Evolutionary conservation across 2,113 vertebrate genomes (phyloP).

Genomic region (Conger conger): DNA sequence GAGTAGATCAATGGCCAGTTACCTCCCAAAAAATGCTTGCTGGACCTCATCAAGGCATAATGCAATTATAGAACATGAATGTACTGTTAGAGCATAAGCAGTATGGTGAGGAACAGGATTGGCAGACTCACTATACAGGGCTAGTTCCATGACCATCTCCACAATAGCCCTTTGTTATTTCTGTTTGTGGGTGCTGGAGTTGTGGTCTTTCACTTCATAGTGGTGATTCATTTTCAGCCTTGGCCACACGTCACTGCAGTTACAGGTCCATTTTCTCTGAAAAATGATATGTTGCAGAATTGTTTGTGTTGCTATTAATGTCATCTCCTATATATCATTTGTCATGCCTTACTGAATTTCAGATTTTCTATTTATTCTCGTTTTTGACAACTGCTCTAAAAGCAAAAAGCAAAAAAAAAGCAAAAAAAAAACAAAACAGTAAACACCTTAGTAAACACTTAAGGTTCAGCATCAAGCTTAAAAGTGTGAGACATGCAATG

Average conservation of each 20-base stretch:
- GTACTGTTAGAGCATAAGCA: no score
- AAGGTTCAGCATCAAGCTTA: not conserved
- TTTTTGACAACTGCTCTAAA: not conserved
- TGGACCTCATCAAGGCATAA: no score
- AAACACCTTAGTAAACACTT: no score
- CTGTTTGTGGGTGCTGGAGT: not conserved
- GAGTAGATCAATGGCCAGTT: no score
- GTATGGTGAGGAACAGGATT: not conserved
- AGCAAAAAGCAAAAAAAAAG: not conserved
- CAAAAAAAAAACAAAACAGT: no score
- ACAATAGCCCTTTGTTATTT: not conserved
- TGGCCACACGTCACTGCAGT: constrained; percentile 26
- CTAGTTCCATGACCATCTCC: not conserved
- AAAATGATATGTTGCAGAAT: constrained; percentile 17
- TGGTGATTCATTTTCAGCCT: constrained; percentile 12
- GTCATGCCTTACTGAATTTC: constrained; percentile 9
- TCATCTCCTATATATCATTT: constrained; percentile 15
- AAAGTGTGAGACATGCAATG: not conserved
- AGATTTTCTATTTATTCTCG: constrained; percentile 12
- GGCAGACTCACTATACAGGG: not conserved
- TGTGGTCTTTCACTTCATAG: not conserved
- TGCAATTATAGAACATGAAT: no score
- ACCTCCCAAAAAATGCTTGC: no score
- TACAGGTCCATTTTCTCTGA: constrained; percentile 35
- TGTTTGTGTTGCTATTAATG: constrained; percentile 13